Evolutionary conservation across 2,113 vertebrate genomes (phyloP), one percentile per base, ranked within the genome.

Genomic region (Hemibagrus wyckioides): DNA sequence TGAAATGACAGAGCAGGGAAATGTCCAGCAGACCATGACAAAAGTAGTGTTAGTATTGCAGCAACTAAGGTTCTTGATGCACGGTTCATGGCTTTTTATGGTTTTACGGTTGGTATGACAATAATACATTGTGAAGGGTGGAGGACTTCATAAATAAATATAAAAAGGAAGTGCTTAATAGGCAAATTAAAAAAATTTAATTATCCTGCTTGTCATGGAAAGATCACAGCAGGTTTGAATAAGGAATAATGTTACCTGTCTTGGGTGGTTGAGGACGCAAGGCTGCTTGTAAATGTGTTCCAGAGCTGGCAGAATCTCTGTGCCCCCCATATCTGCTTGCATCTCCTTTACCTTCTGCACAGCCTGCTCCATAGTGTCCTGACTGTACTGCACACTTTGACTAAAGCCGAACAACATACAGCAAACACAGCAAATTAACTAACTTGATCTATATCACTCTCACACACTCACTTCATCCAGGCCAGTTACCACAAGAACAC

Each of bases 271-370:
- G 0, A 89, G 90, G 83, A 94, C 90, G 87, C 93, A 93, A 67
- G 93, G 36, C 75, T 90, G 93, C 39, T 86, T 92, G 89, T 95
- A 97, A 92, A 97, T 96, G 81, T 92, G 79, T 79, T 91, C 50
- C 13, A 97, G 91, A 0, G 96, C 92, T 11, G n/a, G 0, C 23
- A 97, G 88, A 77, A 97, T 96, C 90, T 97, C 95, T 0, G 96
- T 97, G 54, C 96, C 96, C 2, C 96, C 95, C 30, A 97, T 83
- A 84, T 97, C 0, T 28, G 95, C 95, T 0, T 11, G 0, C 91
- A 97, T 92, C 14, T 30, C 0, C 1, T 94, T 89, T 13, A 97
- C 92, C 80, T 39, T 92, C 63, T 88, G 54, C 89, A 96, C 67
- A 41, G 96, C 96, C 13, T 93, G 67, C 4, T 96, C 91, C 96